Conservation (phyloP, 2,797 vertebrate genomes). For the Sciaenops ocellatus region DNA sequence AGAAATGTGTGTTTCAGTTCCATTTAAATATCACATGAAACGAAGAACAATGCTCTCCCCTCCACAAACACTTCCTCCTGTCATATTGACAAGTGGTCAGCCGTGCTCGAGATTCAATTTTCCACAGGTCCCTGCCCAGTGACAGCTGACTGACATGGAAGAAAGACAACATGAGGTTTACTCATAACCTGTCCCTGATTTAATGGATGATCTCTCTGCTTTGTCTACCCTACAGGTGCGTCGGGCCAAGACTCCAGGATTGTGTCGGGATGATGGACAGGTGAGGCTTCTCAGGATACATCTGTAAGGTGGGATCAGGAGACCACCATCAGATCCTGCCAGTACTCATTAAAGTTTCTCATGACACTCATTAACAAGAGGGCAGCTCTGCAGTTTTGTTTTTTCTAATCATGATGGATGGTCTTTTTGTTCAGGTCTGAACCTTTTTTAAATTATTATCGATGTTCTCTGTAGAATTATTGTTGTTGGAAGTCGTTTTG, state of each 20-base stretch:
- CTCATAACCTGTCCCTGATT: slow-evolving; percentile 72
- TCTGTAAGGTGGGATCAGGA: slow-evolving; percentile 27
- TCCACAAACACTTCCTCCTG: slow-evolving; percentile 6
- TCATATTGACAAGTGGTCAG: slow-evolving; percentile 57
- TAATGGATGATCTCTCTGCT: slow-evolving; percentile 69
- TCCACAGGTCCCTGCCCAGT: slow-evolving; percentile 31
- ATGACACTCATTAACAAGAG: slow-evolving; percentile 44
- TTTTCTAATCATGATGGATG: slow-evolving; percentile 10
- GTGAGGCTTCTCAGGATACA: slow-evolving; percentile 78
- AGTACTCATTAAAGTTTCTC: slow-evolving; percentile 35
- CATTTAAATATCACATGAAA: slow-evolving; percentile 34
- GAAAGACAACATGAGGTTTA: slow-evolving; percentile 64
- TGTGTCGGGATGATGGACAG: slow-evolving; percentile 99
- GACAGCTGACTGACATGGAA: slow-evolving; percentile 70
- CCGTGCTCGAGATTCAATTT: slow-evolving; percentile 50
- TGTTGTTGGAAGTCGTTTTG: not conserved
- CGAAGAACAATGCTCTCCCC: slow-evolving; percentile 12
- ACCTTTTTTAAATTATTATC: slow-evolving; percentile 1
- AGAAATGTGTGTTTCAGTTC: not conserved
- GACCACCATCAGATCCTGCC: slow-evolving; percentile 36
- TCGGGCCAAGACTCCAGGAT: slow-evolving; percentile 94
- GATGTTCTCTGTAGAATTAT: not conserved
- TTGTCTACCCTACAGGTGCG: slow-evolving; percentile 87
- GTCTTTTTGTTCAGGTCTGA: slow-evolving; percentile 7
- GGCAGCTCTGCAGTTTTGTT: not conserved